Percentiles rank a stretch among this genome's conserved stretches.
phyloP scores from a whole-genome alignment of 2,113 vertebrate genomes.

The Azemiops feae region DNA sequence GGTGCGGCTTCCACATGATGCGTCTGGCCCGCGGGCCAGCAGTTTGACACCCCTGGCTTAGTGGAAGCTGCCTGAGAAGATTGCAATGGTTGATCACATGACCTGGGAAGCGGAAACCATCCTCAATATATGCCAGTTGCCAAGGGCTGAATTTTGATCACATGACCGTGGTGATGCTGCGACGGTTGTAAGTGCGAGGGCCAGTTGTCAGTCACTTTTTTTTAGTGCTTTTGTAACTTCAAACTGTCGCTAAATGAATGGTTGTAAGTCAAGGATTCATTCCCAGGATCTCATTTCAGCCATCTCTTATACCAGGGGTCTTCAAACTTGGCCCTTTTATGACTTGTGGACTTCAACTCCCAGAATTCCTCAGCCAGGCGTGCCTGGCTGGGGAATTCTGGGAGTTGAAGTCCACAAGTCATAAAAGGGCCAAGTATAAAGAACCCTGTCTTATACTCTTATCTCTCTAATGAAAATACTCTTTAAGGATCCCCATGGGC shows the following conservation, averaged over 20 bases:
- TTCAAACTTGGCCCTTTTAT: too few relatives aligned
- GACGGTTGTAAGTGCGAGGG: background rate
- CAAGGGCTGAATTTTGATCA: background rate
- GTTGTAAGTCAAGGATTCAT: background rate
- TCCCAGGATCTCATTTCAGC: background rate
- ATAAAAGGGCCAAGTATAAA: too few relatives aligned
- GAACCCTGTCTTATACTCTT: background rate
- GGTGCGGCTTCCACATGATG: too few relatives aligned
- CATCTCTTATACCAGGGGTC: background rate
- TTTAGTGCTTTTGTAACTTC: background rate
- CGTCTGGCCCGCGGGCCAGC: too few relatives aligned
- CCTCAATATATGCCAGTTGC: background rate
- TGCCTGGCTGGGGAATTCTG: too few relatives aligned
- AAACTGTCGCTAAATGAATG: background rate
- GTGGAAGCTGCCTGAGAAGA: background rate
- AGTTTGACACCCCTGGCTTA: background rate
- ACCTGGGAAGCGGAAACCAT: background rate
- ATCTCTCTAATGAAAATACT: background rate
- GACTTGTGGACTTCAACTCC: too few relatives aligned
- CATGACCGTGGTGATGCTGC: background rate
- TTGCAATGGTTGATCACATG: background rate
- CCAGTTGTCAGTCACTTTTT: background rate
- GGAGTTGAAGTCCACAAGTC: too few relatives aligned
- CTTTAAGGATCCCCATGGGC: background rate
- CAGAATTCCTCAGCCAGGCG: too few relatives aligned